phyloP scores from a whole-genome alignment of 2,888 invertebrate species.

The Parnassius smintheus region DNA sequence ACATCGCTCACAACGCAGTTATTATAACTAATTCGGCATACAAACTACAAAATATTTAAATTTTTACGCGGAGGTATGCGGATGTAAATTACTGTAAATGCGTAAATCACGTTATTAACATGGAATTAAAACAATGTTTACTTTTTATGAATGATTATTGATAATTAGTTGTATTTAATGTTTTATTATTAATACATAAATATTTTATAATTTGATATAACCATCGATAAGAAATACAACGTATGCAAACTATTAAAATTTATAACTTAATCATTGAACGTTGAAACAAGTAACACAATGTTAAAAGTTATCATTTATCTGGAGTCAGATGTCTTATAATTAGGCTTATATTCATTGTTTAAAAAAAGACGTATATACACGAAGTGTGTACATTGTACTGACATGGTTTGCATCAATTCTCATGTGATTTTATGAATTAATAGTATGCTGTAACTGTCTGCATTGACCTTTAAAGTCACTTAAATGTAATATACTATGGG shows the following conservation, averaged over 20 bases:
- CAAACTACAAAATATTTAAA: slow-evolving; percentile 29
- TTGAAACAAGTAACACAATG: background rate
- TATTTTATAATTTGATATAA: too few species aligned
- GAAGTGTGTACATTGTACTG: background rate
- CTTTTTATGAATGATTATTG: background rate
- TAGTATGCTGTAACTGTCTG: background rate
- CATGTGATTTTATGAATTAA: background rate
- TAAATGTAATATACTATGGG: background rate
- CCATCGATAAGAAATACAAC: background rate
- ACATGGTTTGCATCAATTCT: background rate
- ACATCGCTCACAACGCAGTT: slow-evolving; percentile 14
- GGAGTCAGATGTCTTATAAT: too few species aligned
- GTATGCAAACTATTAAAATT: background rate
- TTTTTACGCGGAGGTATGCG: slow-evolving; percentile 23
- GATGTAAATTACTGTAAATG: slow-evolving; percentile 13
- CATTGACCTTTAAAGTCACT: background rate
- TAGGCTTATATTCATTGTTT: too few species aligned
- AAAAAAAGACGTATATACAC: too few species aligned
- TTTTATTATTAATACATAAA: too few species aligned
- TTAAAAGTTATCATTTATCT: background rate
- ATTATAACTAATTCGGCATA: slow-evolving; percentile 28
- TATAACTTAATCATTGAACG: background rate
- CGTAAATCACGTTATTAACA: slow-evolving; percentile 7
- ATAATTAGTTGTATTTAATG: too few species aligned
- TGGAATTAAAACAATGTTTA: background rate